phyloP scores from a whole-genome alignment of 2,113 vertebrate genomes.

The Acinonyx jubatus region DNA sequence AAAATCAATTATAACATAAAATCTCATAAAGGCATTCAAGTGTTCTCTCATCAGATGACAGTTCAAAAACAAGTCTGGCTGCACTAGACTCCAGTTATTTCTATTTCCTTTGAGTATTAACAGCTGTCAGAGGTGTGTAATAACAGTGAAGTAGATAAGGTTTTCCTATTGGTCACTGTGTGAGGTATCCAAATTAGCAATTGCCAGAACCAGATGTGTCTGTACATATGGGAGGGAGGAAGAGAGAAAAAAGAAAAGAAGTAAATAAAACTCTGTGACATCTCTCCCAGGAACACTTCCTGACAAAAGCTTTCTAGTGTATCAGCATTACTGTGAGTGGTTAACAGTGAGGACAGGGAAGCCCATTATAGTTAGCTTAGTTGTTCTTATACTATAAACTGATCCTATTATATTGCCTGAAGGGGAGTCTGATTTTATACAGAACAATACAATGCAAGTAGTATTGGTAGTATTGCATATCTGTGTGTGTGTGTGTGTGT shows the following conservation, averaged over 20 bases:
- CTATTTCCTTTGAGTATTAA: conserved; percentile 8
- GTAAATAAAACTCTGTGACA: background rate
- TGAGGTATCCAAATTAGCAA: background rate
- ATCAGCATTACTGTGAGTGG: background rate
- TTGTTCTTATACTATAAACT: background rate
- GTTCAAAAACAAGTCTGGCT: conserved; percentile 14
- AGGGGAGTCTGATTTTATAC: background rate
- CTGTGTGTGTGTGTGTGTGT: background rate
- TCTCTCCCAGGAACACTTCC: background rate
- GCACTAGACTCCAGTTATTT: background rate
- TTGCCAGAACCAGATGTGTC: background rate
- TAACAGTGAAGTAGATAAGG: background rate
- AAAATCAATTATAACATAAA: conserved; percentile 70
- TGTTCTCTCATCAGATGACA: conserved; percentile 10
- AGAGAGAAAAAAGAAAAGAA: background rate
- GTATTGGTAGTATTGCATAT: background rate
- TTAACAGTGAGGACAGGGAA: background rate
- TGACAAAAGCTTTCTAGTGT: background rate
- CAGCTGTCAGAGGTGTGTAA: background rate
- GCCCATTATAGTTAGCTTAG: no score
- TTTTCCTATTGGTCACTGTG: background rate
- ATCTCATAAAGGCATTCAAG: conserved; percentile 46
- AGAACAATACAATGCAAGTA: background rate
- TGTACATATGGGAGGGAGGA: background rate
- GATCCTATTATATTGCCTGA: background rate